These are phyloP conservation scores for Limnephilus auricula DNA, from an alignment of 2,888 invertebrate genomes.

Conservation along the genomic window DNA sequence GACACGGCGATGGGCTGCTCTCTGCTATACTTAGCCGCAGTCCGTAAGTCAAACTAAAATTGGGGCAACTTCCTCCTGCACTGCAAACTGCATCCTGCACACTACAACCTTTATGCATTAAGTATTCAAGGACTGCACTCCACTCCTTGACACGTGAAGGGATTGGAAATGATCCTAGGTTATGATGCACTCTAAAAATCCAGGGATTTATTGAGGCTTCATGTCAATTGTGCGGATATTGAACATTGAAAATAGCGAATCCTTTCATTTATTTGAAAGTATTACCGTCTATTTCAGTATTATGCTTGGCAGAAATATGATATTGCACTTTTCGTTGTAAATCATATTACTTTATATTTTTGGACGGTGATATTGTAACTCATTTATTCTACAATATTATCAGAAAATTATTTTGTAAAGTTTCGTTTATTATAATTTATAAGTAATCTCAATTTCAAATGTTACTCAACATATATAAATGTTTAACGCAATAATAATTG, in stretches of 20 bases:
- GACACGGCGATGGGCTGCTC: constrained; percentile 55
- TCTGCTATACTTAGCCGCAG: constrained; percentile 52
- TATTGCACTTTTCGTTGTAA: neutral
- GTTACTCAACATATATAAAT: too few species aligned
- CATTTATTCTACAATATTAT: too few species aligned
- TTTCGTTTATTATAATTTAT: too few species aligned
- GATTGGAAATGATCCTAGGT: constrained; percentile 6
- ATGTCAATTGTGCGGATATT: neutral
- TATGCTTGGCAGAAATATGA: neutral
- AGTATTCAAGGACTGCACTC: constrained; percentile 4
- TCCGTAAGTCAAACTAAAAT: constrained; percentile 9
- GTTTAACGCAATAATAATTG: too few species aligned
- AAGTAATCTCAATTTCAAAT: too few species aligned
- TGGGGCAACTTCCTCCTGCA: constrained; percentile 27
- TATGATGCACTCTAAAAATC: constrained; percentile 22
- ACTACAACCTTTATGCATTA: constrained; percentile 19
- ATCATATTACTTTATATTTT: too few species aligned
- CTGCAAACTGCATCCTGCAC: neutral
- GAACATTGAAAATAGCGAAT: neutral
- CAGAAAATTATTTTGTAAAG: too few species aligned
- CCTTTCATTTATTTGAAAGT: neutral
- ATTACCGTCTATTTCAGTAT: neutral
- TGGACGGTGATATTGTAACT: neutral
- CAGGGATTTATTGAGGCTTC: neutral
- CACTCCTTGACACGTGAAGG: constrained; percentile 9